phyloP scores from a whole-genome alignment of 2,888 invertebrate genomes.

The Pogonocherus hispidulus region DNA sequence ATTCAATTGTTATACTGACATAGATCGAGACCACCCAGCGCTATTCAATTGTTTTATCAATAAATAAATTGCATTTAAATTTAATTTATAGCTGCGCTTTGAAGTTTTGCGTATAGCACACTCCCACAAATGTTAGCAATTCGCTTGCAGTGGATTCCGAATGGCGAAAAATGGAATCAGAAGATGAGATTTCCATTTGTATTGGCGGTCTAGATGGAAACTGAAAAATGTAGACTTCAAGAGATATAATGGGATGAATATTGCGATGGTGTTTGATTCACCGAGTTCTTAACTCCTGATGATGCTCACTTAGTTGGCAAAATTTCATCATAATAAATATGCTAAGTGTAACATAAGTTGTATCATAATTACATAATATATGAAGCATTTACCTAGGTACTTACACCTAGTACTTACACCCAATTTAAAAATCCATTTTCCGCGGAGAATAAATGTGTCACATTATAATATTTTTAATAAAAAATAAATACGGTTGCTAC shows the following conservation, averaged over 20 bases:
- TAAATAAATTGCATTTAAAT: constrained; percentile 38
- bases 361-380: no score
- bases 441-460: no score
- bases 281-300: no score
- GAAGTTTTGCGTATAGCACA: constrained; percentile 40
- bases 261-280: no score
- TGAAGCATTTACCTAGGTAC: no score
- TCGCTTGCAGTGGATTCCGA: background rate
- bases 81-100: constrained; percentile 38
- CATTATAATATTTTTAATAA: no score
- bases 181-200: background rate
- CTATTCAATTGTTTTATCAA: constrained; percentile 45
- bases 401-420: no score
- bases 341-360: no score
- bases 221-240: background rate
- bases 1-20: constrained; percentile 47
- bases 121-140: constrained; percentile 32
- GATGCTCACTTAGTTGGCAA: no score
- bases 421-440: no score
- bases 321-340: no score
- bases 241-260: background rate
- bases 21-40: constrained; percentile 44
- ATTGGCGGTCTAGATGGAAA: background rate
- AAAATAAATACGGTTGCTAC: no score
- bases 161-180: background rate